phyloP scores from a whole-genome alignment of 92 coral and sea anemone species.

The Parazoanthus darwini region DNA sequence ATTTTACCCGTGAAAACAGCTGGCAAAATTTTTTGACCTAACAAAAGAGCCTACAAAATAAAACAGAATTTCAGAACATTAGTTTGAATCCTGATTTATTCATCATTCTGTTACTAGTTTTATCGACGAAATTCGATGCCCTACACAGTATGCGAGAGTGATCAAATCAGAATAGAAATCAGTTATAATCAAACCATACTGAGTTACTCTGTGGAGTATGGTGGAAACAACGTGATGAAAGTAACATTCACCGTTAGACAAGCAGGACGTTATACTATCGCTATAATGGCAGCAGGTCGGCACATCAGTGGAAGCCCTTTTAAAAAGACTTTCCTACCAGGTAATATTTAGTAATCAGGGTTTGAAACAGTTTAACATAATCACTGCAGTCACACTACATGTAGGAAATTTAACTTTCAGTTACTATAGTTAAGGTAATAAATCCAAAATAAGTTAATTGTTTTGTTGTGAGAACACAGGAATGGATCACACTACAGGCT shows the following conservation, averaged over 20 bases:
- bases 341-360: constrained; percentile 36
- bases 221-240: constrained; percentile 67
- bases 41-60: too few species aligned
- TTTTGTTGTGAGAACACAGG: too few species aligned
- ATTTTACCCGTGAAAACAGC: too few species aligned
- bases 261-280: constrained; percentile 82
- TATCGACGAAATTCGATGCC: constrained; percentile 65
- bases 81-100: background rate
- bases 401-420: too few species aligned
- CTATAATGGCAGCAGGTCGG: constrained; percentile 67
- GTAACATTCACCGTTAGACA: constrained; percentile 85
- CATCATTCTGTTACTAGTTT: constrained; percentile 48
- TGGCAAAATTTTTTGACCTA: too few species aligned
- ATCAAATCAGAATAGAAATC: constrained; percentile 64
- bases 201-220: constrained; percentile 63
- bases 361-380: background rate
- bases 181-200: constrained; percentile 48
- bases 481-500: too few species aligned
- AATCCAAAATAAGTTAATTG: too few species aligned
- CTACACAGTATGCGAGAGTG: constrained; percentile 42
- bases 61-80: too few species aligned
- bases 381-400: too few species aligned
- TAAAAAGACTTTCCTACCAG: constrained; percentile 82
- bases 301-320: constrained; percentile 87
- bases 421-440: too few species aligned